A percentile compares a stretch with the other conserved stretches of the same genome.
Evolutionary conservation across 2,888 invertebrate genomes (phyloP).

Genomic region (Catocala nupta): DNA sequence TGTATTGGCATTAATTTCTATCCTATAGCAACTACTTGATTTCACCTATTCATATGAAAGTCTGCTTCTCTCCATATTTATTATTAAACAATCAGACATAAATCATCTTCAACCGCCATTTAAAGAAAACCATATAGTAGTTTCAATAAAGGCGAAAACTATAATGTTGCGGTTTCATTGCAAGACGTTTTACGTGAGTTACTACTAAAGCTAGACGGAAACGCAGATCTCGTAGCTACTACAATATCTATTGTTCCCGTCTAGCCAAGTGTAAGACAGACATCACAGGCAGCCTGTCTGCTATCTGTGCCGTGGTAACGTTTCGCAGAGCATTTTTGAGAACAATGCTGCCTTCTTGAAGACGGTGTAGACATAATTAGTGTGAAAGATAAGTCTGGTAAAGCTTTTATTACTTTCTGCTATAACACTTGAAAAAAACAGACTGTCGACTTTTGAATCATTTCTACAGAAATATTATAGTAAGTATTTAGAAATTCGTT

Average conservation of each 20-base stretch:
- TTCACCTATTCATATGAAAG: too few species aligned
- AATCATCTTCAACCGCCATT: not conserved
- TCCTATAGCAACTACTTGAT: too few species aligned
- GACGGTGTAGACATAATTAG: not conserved
- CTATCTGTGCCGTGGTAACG: conserved; percentile 1
- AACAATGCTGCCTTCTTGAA: conserved; percentile 2
- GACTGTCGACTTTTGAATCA: too few species aligned
- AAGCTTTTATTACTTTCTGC: not conserved
- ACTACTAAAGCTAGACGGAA: conserved; percentile 11
- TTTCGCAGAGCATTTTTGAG: conserved; percentile 1
- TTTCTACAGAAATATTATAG: too few species aligned
- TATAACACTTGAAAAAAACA: too few species aligned
- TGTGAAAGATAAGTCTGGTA: conserved; percentile 1
- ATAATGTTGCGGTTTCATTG: conserved; percentile 11
- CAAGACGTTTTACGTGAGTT: not conserved
- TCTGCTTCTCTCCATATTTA: too few species aligned
- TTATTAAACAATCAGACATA: too few species aligned
- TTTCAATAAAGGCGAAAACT: not conserved
- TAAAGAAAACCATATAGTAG: not conserved
- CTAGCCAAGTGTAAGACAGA: conserved; percentile 9
- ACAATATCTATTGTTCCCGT: conserved; percentile 24
- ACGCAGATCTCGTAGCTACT: conserved; percentile 8
- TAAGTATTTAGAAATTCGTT: too few species aligned
- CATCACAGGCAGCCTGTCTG: conserved; percentile 6
- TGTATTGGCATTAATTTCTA: too few species aligned